Percentiles rank a stretch among this genome's conserved stretches.
Evolutionary conservation across 2,888 invertebrate species (phyloP).

Genomic region (Polydrusus cervinus): DNA sequence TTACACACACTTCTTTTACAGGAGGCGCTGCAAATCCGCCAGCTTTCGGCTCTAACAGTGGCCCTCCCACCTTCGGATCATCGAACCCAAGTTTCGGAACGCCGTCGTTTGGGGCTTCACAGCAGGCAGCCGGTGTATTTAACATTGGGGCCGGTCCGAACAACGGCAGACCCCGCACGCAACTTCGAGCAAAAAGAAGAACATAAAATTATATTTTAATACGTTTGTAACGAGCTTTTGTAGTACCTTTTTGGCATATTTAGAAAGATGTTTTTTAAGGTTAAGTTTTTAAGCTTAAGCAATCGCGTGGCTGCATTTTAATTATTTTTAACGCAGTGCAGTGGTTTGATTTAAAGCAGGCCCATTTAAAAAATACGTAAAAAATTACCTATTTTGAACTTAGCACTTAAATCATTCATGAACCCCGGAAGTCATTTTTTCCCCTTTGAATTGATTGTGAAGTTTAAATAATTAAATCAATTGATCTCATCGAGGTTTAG

Average conservation of each 20-base stretch:
- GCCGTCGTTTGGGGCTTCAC: neutral
- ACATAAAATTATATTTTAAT: constrained; percentile 36
- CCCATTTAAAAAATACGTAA: no score
- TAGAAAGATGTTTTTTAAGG: neutral
- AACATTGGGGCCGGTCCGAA: constrained; percentile 47
- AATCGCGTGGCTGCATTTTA: no score
- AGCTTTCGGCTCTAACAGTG: constrained; percentile 29
- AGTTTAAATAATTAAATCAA: no score
- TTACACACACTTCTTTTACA: neutral
- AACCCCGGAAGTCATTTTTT: no score
- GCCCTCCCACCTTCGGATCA: constrained; percentile 18
- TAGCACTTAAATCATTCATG: no score
- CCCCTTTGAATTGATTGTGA: no score
- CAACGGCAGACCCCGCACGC: constrained; percentile 30
- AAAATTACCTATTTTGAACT: no score
- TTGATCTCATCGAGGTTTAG: no score
- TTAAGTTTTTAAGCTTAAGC: no score
- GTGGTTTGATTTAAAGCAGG: no score
- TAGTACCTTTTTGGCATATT: constrained; percentile 14
- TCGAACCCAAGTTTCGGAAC: constrained; percentile 33
- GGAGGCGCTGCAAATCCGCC: constrained; percentile 26
- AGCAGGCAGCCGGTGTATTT: constrained; percentile 41
- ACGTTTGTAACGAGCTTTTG: constrained; percentile 3
- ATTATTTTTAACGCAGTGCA: no score
- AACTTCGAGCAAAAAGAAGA: constrained; percentile 43